Evolutionary conservation across 1,140 invertebrate genomes (phyloP), one percentile per base, ranked within the genome.

Genomic region (Himalopsyche phryganea): DNA sequence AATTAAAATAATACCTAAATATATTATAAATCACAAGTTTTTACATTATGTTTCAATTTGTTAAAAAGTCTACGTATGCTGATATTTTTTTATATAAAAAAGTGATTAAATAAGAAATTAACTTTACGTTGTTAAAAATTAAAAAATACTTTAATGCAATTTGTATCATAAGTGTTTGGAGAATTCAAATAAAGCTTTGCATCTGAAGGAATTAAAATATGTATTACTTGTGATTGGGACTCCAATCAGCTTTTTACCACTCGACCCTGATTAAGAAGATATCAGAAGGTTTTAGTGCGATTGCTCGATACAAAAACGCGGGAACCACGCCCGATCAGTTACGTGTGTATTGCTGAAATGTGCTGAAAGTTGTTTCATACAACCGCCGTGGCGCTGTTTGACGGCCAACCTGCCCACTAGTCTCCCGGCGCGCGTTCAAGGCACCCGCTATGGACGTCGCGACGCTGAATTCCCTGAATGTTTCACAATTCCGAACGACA

Each of bases 341-440:
- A 13, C 41, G 38, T 51, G 36, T 2, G 18, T 20, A 17, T 9
- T 19, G 35, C 23, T 17, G 17, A 36, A 35, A 51, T 23, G 23
- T 28, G 23, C 18, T 28, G 13, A 51, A 35, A 51, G 51, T 18
- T 28, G 42, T 38, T 32, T 33, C 28, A 35, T 45, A 14, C 51
- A 15, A 17, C 51, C 13, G 13, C 23, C 28, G 51, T 41, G 40
- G 28, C 51, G 42, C 40, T 41, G 51, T 41, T 53, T 40, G 17
- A 40, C 19, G 42, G 10, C 41, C 23, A 11, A 13, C 41, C 20
- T 11, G 23, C 40, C 10, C 40, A 45, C 41, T 33, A 53, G 51
- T 41, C 20, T 44, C 51, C 23, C 51, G 51, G 51, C 51, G 41
- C 9, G 20, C 51, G 51, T 15, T 15, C 51, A 14, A 28, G 35